Percentiles rank a stretch among this genome's conserved stretches.
phyloP scores from a whole-genome alignment of 2,113 vertebrate species.

The Rhinoderma darwinii region DNA sequence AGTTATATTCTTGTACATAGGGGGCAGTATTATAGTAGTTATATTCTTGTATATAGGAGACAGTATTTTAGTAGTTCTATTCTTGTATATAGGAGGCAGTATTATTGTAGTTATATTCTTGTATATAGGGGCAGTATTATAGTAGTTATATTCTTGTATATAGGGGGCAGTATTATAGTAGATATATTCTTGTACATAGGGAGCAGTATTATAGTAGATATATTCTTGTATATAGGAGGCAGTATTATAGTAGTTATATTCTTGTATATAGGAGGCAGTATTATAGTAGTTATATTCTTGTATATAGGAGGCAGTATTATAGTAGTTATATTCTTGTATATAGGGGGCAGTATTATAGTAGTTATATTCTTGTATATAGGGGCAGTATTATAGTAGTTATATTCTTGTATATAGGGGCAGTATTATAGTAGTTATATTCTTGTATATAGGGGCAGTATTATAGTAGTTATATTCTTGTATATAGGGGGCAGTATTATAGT shows the following conservation, averaged over 20 bases:
- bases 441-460: conserved; percentile 2
- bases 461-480: conserved; percentile 12
- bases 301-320: not conserved
- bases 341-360: too few relatives aligned
- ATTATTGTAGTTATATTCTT: not conserved
- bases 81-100: too few relatives aligned
- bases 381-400: conserved; percentile 17
- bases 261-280: not conserved
- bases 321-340: too few relatives aligned
- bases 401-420: conserved; percentile 9
- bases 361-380: conserved; percentile 11
- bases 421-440: conserved; percentile 23
- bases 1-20: conserved; percentile 3
- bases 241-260: not conserved
- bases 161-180: not conserved
- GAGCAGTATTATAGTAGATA: not conserved
- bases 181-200: too few relatives aligned
- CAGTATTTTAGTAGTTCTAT: conserved; percentile 8
- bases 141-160: not conserved
- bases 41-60: conserved; percentile 1
- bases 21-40: conserved; percentile 8
- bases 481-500: conserved; percentile 5
- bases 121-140: not conserved
- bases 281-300: conserved; percentile 15
- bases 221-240: not conserved